Percentiles rank a stretch among this genome's conserved stretches.
These are phyloP conservation scores for Xiphorhynchus erythropygius DNA, from an alignment of 2,797 vertebrate species.

Conservation along the genomic window DNA sequence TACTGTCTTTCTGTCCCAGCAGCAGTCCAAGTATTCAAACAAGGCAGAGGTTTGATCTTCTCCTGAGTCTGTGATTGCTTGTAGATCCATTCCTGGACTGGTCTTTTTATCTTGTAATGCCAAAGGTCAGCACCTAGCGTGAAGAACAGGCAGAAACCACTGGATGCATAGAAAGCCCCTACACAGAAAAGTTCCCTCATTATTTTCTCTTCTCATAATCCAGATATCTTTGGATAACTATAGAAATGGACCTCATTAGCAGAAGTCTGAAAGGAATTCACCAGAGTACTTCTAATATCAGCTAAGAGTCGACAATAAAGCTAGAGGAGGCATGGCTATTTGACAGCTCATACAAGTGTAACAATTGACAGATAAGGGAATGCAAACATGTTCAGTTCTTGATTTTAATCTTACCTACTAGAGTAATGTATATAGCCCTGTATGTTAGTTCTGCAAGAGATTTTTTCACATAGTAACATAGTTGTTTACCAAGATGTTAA, in stretches of 20 bases:
- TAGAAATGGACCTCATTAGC: not conserved
- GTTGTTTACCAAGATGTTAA: not conserved
- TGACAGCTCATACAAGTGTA: not conserved
- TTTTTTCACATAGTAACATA: not conserved
- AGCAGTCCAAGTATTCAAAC: not conserved
- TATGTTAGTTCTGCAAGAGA: not conserved
- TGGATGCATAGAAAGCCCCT: rapidly evolving
- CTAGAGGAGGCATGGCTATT: rapidly evolving
- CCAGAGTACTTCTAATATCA: not conserved
- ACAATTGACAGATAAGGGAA: not conserved
- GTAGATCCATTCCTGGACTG: not conserved
- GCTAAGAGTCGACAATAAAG: not conserved
- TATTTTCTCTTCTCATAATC: not conserved
- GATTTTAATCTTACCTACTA: not conserved
- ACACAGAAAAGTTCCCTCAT: rapidly evolving
- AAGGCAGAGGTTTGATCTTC: not conserved
- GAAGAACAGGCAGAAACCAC: not conserved
- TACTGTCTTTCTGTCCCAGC: not conserved
- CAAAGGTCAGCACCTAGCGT: not conserved
- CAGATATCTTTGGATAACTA: not conserved
- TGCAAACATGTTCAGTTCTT: not conserved
- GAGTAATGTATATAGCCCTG: not conserved
- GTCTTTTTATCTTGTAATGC: not conserved
- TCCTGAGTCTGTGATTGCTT: not conserved
- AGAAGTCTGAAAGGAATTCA: not conserved